A percentile compares a stretch with the other conserved stretches of the same genome.
These are phyloP conservation scores for Pocillopora meandrina DNA, from an alignment of 92 coral and sea anemone species.

Conservation along the genomic window DNA sequence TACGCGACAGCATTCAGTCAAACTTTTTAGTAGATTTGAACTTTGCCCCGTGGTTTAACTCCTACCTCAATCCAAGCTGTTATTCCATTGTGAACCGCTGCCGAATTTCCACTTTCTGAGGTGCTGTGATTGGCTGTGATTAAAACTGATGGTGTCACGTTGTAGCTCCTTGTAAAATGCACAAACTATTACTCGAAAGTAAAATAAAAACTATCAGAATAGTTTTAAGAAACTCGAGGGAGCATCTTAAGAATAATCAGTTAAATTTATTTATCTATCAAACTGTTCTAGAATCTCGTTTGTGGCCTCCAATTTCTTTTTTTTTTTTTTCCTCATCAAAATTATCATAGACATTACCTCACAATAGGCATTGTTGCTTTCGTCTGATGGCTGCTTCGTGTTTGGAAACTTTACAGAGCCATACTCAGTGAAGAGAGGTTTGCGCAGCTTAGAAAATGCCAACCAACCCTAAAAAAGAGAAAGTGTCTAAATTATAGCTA, in stretches of 20 bases:
- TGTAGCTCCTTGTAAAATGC: neutral
- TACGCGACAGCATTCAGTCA: too few species aligned
- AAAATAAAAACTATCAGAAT: neutral
- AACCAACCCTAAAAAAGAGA: slow-evolving; percentile 60
- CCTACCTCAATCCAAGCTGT: slow-evolving; percentile 54
- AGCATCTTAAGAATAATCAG: too few species aligned
- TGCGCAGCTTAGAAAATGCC: slow-evolving; percentile 63
- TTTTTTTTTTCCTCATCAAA: too few species aligned
- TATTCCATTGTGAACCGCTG: slow-evolving; percentile 41
- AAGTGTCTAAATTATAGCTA: too few species aligned
- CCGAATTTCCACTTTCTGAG: slow-evolving; percentile 19
- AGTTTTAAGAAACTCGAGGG: too few species aligned
- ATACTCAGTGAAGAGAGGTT: slow-evolving; percentile 68
- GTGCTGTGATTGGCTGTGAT: slow-evolving; percentile 40
- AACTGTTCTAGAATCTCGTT: too few species aligned
- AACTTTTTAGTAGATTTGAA: too few species aligned
- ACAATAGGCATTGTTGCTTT: slow-evolving; percentile 68
- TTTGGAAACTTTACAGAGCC: slow-evolving; percentile 50
- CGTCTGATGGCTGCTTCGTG: neutral
- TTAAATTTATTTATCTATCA: too few species aligned
- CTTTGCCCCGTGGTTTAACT: too few species aligned
- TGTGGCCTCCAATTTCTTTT: too few species aligned
- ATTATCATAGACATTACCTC: slow-evolving; percentile 35
- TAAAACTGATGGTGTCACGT: slow-evolving; percentile 22
- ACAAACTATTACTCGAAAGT: neutral